These are phyloP conservation scores for Pseudomyrmex dendroicus DNA, from an alignment of 1,140 invertebrate genomes.

Conservation along the genomic window DNA sequence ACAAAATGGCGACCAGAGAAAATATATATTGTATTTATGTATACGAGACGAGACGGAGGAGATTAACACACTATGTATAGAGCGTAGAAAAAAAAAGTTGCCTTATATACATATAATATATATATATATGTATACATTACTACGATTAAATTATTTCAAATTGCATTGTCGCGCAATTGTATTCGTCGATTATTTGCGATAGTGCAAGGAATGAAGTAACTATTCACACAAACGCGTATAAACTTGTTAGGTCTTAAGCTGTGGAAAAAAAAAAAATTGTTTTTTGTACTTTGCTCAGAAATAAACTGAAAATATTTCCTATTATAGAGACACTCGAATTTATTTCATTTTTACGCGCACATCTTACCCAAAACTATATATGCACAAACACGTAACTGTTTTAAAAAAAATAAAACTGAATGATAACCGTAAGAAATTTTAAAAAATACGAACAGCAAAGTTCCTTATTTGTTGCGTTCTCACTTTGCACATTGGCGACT, in stretches of 20 bases:
- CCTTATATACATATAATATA: slow-evolving; percentile 66
- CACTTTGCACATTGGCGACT: no score
- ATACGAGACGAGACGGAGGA: slow-evolving; percentile 36
- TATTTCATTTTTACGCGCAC: neutral
- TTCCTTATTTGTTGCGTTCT: no score
- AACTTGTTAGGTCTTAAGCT: slow-evolving; percentile 70
- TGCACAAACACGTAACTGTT: no score
- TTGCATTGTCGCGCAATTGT: slow-evolving; percentile 22
- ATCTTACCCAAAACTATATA: neutral
- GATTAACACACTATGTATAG: slow-evolving; percentile 55
- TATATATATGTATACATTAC: no score
- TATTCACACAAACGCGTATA: neutral
- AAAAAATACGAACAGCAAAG: no score
- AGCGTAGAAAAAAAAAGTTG: slow-evolving; percentile 74
- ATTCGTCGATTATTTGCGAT: slow-evolving; percentile 25
- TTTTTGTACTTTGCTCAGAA: slow-evolving; percentile 80
- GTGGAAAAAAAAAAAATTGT: slow-evolving; percentile 51
- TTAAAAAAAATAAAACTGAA: no score
- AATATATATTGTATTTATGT: slow-evolving; percentile 68
- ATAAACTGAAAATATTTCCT: slow-evolving; percentile 71
- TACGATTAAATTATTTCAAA: slow-evolving; percentile 77
- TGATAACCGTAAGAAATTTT: no score
- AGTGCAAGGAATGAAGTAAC: slow-evolving; percentile 35
- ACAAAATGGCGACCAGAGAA: slow-evolving; percentile 59
- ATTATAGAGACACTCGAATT: neutral